A percentile compares a stretch with the other conserved stretches of the same genome.
Conservation (phyloP, 2,888 invertebrate genomes). For the Coenonympha arcania region DNA sequence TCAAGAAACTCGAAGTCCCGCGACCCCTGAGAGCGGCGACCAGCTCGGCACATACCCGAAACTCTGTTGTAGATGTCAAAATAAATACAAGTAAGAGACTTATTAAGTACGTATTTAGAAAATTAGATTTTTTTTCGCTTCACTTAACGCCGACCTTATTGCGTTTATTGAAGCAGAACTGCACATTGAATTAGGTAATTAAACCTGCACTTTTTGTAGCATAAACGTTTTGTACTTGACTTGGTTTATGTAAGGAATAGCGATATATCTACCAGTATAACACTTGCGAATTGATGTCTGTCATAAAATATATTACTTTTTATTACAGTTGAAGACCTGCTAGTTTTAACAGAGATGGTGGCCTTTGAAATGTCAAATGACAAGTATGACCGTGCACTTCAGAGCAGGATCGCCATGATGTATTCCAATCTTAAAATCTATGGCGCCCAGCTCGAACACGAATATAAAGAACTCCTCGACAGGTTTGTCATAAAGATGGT, state of each 20-base stretch:
- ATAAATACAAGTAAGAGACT: conserved; percentile 66
- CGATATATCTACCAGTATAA: neutral
- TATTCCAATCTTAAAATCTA: conserved; percentile 86
- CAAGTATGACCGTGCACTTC: conserved; percentile 79
- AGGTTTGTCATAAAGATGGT: conserved; percentile 64
- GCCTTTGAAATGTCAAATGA: conserved; percentile 84
- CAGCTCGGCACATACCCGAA: conserved; percentile 70
- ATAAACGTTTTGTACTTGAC: conserved; percentile 14
- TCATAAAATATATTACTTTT: neutral
- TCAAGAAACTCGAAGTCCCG: conserved; percentile 83
- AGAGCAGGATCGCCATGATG: conserved; percentile 83
- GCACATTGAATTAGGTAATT: neutral
- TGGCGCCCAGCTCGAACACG: conserved; percentile 85
- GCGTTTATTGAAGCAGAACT: neutral
- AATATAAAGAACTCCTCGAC: conserved; percentile 89
- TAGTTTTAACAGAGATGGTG: conserved; percentile 87
- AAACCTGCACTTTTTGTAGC: neutral
- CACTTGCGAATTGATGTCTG: too few species aligned
- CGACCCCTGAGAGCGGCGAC: conserved; percentile 80
- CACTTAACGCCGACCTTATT: neutral
- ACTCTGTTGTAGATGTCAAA: conserved; percentile 69
- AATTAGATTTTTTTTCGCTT: neutral
- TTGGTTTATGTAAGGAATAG: conserved; percentile 1
- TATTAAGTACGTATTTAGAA: too few species aligned
- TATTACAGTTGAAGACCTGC: conserved; percentile 83